Conservation (phyloP, 2,797 vertebrate genomes). For the Mormyrus proboscirostris region DNA sequence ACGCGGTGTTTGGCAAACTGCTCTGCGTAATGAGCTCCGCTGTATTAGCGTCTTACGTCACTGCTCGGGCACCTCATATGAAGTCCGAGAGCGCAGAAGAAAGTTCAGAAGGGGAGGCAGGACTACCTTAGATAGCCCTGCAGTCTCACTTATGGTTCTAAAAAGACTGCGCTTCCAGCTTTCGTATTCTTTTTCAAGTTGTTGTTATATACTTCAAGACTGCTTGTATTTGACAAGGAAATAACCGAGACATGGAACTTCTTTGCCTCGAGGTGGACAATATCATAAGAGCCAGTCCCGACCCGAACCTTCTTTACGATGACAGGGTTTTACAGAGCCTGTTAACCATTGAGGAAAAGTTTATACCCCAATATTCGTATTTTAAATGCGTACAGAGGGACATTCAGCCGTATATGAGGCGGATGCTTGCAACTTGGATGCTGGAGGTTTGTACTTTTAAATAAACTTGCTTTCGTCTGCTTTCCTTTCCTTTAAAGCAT, state of each 20-base stretch:
- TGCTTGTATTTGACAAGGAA: conserved; percentile 32
- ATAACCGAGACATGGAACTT: conserved; percentile 54
- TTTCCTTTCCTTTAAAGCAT: background rate
- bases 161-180: conserved; percentile 46
- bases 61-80: conserved; percentile 3
- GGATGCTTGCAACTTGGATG: conserved; percentile 93
- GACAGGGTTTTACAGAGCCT: conserved; percentile 85
- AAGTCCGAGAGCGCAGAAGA: conserved; percentile 38
- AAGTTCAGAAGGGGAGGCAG: conserved; percentile 53
- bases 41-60: conserved; percentile 28
- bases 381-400: conserved; percentile 90
- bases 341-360: conserved; percentile 82
- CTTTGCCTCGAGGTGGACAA: conserved; percentile 71
- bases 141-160: conserved; percentile 59
- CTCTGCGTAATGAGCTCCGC: conserved; percentile 23
- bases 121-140: conserved; percentile 51
- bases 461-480: background rate
- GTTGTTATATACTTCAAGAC: conserved; percentile 38
- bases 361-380: conserved; percentile 81
- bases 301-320: conserved; percentile 77
- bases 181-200: conserved; percentile 34
- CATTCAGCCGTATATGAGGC: conserved; percentile 87
- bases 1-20: conserved; percentile 17
- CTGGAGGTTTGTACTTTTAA: conserved; percentile 76
- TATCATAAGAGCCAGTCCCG: conserved; percentile 72